These are phyloP conservation scores for Nemapogon koenigi DNA, from an alignment of 2,888 invertebrate genomes.

Conservation along the genomic window DNA sequence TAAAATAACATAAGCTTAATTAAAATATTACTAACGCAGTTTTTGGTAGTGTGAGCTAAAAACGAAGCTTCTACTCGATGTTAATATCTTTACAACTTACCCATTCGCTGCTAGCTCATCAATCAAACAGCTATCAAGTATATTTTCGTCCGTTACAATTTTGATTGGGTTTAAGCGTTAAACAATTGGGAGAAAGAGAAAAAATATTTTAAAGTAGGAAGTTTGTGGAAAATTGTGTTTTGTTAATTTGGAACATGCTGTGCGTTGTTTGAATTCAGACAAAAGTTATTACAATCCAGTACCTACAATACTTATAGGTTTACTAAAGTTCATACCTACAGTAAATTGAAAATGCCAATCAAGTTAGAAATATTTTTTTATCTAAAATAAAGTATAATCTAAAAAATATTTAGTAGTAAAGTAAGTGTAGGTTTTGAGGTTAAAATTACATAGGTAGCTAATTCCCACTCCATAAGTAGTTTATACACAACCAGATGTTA, in stretches of 20 bases:
- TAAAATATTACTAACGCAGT: neutral
- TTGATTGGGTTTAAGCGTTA: conserved; percentile 52
- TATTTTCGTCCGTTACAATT: conserved; percentile 41
- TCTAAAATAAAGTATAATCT: too few species aligned
- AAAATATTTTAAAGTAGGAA: conserved; percentile 43
- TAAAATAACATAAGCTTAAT: conserved; percentile 1
- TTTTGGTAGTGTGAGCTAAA: conserved; percentile 10
- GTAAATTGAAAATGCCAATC: too few species aligned
- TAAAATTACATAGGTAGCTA: too few species aligned
- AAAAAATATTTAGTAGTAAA: too few species aligned
- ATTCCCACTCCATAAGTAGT: too few species aligned
- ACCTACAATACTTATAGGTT: too few species aligned
- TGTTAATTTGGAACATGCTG: conserved; percentile 44
- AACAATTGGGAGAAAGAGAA: conserved; percentile 55
- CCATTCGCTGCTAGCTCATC: conserved; percentile 82
- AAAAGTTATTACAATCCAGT: too few species aligned
- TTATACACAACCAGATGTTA: too few species aligned
- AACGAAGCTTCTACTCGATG: conserved; percentile 44
- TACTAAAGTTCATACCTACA: too few species aligned
- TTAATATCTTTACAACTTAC: conserved; percentile 66
- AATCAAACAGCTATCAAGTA: conserved; percentile 78
- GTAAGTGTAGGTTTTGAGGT: too few species aligned
- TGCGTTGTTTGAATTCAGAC: conserved; percentile 27
- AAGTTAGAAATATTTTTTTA: too few species aligned
- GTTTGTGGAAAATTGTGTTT: conserved; percentile 26